Evolutionary conservation across 2,888 invertebrate genomes (phyloP).

Genomic region (Atrina japonica): DNA sequence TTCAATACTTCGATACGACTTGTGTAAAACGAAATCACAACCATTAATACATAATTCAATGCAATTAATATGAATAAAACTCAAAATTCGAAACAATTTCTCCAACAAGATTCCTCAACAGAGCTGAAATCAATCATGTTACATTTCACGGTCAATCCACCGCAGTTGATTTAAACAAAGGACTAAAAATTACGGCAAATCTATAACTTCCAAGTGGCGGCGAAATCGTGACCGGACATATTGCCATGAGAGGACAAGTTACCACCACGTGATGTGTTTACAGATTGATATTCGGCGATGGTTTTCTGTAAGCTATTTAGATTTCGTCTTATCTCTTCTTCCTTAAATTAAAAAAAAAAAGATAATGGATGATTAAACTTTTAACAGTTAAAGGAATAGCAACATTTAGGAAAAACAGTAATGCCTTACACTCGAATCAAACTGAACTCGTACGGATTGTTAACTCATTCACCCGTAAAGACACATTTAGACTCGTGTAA

Average conservation of each 20-base stretch:
- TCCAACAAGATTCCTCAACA: too few relatives aligned
- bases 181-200: too few relatives aligned
- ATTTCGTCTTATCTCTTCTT: slow-evolving; percentile 41
- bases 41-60: too few relatives aligned
- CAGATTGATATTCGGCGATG: slow-evolving; percentile 40
- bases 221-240: slow-evolving; percentile 19
- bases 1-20: too few relatives aligned
- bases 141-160: too few relatives aligned
- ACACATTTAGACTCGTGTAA: too few relatives aligned
- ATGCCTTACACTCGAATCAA: too few relatives aligned
- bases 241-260: slow-evolving; percentile 22
- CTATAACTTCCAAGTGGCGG: slow-evolving; percentile 29
- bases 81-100: neutral
- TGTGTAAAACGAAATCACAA: too few relatives aligned
- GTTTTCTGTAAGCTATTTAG: slow-evolving; percentile 30
- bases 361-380: neutral
- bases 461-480: too few relatives aligned
- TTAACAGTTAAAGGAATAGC: neutral
- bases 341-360: slow-evolving; percentile 19
- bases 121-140: too few relatives aligned
- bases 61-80: neutral
- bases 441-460: too few relatives aligned
- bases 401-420: neutral
- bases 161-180: too few relatives aligned
- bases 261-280: slow-evolving; percentile 22